These are phyloP conservation scores for Notodonta ziczac DNA, from an alignment of 2,888 invertebrate species.

Conservation along the genomic window DNA sequence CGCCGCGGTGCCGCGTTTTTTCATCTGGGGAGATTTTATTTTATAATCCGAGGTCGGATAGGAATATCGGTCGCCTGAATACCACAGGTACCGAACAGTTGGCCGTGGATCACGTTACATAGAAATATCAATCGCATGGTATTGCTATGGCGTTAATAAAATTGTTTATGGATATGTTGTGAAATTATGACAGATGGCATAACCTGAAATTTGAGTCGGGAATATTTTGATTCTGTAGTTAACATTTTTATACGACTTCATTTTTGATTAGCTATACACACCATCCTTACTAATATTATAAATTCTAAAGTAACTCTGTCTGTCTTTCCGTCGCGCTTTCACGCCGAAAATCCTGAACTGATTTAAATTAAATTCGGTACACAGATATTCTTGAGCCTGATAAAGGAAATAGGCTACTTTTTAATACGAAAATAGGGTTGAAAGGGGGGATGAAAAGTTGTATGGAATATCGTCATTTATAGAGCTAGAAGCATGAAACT, in stretches of 20 bases:
- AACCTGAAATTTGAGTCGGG: background rate
- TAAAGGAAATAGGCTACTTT: too few species aligned
- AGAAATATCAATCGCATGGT: constrained; percentile 1
- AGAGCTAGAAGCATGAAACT: too few species aligned
- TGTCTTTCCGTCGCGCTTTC: too few species aligned
- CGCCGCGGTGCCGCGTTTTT: constrained; percentile 77
- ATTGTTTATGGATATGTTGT: background rate
- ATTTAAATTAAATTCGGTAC: too few species aligned
- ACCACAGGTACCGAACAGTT: constrained; percentile 34
- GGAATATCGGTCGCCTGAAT: constrained; percentile 61
- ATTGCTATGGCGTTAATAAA: background rate
- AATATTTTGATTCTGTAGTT: background rate
- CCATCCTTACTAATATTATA: background rate
- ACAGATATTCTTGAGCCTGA: too few species aligned
- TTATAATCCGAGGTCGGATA: constrained; percentile 72
- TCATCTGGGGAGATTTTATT: constrained; percentile 66
- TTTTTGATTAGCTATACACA: background rate
- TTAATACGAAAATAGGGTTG: too few species aligned
- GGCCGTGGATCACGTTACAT: constrained; percentile 23
- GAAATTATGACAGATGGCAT: constrained; percentile 1
- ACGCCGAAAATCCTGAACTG: too few species aligned
- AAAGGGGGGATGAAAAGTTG: too few species aligned
- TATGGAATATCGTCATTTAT: too few species aligned
- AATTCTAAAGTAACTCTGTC: too few species aligned
- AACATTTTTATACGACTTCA: background rate